Evolutionary conservation across 2,888 invertebrate genomes (phyloP).

Genomic region (Drosophila sordidula): DNA sequence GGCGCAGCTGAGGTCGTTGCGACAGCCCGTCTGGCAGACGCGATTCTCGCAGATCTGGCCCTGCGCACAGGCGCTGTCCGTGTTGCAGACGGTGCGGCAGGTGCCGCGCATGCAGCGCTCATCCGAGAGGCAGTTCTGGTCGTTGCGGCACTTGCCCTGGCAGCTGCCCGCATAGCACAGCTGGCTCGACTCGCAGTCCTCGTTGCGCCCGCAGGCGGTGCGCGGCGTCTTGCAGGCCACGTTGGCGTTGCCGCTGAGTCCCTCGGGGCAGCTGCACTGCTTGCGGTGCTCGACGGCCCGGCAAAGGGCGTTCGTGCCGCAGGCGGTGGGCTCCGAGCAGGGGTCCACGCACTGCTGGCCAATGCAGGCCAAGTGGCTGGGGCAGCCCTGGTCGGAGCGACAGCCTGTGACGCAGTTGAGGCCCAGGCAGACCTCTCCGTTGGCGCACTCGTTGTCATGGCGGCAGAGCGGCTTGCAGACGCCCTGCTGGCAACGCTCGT

Average conservation of each 20-base stretch:
- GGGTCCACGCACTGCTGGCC: conserved; percentile 92
- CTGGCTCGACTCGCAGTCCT: conserved; percentile 90
- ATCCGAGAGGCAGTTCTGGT: conserved; percentile 92
- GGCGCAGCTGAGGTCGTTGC: conserved; percentile 92
- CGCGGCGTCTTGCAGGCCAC: conserved; percentile 90
- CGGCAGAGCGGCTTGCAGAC: conserved; percentile 94
- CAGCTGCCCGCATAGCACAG: conserved; percentile 92
- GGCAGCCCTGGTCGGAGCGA: conserved; percentile 91
- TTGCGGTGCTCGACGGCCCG: conserved; percentile 89
- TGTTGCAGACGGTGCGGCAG: conserved; percentile 94
- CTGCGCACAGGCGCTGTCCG: conserved; percentile 91
- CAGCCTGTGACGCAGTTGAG: conserved; percentile 93
- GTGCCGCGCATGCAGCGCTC: conserved; percentile 94
- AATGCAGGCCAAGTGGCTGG: conserved; percentile 89
- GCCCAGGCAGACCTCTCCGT: conserved; percentile 94
- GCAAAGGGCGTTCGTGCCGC: conserved; percentile 94
- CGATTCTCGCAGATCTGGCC: conserved; percentile 95
- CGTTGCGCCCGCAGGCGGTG: conserved; percentile 88
- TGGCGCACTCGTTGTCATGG: conserved; percentile 93
- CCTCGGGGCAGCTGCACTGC: conserved; percentile 90
- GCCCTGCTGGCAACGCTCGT: conserved; percentile 89
- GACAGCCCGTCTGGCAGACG: conserved; percentile 94
- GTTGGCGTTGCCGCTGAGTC: conserved; percentile 91
- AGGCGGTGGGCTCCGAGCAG: conserved; percentile 91
- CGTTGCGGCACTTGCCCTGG: conserved; percentile 91